Conservation (phyloP, 2,797 vertebrate genomes). For the Nannoperca obscura region DNA sequence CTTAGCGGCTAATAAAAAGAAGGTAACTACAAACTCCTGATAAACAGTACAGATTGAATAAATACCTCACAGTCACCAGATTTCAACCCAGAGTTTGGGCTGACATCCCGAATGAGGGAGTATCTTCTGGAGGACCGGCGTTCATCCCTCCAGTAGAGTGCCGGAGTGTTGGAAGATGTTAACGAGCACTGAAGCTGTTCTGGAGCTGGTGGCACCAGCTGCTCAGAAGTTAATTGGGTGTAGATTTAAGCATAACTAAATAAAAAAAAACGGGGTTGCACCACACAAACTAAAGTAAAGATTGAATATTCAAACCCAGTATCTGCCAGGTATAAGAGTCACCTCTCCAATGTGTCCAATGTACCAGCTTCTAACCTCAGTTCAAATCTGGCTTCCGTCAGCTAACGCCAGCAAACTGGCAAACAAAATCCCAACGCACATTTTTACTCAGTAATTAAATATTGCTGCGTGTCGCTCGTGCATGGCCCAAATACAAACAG, state of each 20-base stretch:
- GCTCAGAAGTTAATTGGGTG: too few species aligned
- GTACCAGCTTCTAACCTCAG: background rate
- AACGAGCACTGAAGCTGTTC: background rate
- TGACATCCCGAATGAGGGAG: background rate
- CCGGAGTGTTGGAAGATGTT: background rate
- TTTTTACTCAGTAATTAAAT: background rate
- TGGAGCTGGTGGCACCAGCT: background rate
- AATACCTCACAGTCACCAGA: background rate
- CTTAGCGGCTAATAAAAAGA: background rate
- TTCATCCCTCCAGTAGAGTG: background rate
- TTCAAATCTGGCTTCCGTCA: background rate
- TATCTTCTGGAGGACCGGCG: background rate
- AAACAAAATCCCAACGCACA: background rate
- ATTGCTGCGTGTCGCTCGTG: background rate
- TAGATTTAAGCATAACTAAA: too few species aligned
- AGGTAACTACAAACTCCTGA: slow-evolving; percentile 2
- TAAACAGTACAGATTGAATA: background rate
- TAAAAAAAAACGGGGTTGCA: background rate
- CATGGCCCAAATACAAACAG: background rate
- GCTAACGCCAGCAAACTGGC: background rate
- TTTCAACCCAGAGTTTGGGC: background rate
- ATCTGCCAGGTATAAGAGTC: background rate
- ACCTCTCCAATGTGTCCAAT: background rate
- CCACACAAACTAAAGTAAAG: background rate
- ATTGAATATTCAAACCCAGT: background rate